Evolutionary conservation across 2,797 vertebrate species (phyloP), one percentile per base, ranked within the genome.

Genomic region (Hirundo rustica): DNA sequence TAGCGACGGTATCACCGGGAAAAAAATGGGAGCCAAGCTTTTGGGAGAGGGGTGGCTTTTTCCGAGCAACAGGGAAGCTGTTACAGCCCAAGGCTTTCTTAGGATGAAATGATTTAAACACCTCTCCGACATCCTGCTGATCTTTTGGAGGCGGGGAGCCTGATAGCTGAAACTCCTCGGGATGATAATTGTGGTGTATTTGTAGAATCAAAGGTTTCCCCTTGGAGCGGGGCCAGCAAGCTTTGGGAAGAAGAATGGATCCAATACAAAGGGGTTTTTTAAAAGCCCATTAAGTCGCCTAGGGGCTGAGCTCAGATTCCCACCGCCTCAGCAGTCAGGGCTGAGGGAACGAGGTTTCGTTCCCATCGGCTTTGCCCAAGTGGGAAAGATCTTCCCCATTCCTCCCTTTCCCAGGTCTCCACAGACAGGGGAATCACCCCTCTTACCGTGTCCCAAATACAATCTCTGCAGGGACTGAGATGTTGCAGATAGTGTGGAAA

Each of bases 201-300:
- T 92, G 90, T 89, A 92, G 88, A 95, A 96, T 92, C 85, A 95
- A 94, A 96, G 79, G 81, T 95, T 96, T 96, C 82, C 86, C 84
- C 65, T 94, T 97, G 96, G 95, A 85, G 60, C 3, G 0, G n/a
- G 44, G 92, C 95, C 97, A 97, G 77, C 66, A 60, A 80, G 85
- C 92, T 92, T 93, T 83, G 76, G 91, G 92, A 66, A 83, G 90
- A 96, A 95, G 91, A 96, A 96, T 92, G 84, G 85, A 82, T 83
- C 70, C 6, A 8, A 93, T 93, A 96, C 84, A 94, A 92, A 94
- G 92, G 68, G 48, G 2, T 85, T 96, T 95, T 95, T 92, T 45
- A 48, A 91, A 95, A 93, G 89, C 74, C 84, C 86, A 92, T 95
- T 92, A 95, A 92, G 84, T 94, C 2, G 75, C 90, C 89, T 82